These are phyloP conservation scores for Procambarus virginalis DNA, from an alignment of 1,140 invertebrate species.

Conservation along the genomic window DNA sequence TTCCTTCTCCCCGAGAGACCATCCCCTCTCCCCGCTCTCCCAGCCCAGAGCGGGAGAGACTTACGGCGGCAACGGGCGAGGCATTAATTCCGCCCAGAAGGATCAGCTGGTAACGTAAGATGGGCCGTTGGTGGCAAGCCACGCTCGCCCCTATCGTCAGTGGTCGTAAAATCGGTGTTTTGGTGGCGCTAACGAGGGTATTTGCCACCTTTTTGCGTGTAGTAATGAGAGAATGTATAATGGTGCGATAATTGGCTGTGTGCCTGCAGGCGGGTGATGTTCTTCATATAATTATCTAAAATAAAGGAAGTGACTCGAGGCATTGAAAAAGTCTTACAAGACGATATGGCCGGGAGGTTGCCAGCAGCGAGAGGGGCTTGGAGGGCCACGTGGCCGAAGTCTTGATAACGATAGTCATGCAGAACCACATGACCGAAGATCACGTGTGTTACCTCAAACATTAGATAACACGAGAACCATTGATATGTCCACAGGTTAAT, in stretches of 20 bases:
- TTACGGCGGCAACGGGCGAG: not conserved
- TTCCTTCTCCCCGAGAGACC: no score
- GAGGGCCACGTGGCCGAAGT: no score
- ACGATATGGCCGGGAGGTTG: no score
- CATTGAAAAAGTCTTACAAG: no score
- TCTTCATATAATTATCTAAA: not conserved
- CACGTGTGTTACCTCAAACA: no score
- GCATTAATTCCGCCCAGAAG: not conserved
- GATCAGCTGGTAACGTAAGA: not conserved
- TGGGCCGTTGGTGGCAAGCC: not conserved
- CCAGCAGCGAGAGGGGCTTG: no score
- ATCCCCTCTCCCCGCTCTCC: no score
- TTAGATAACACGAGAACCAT: no score
- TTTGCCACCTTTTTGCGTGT: not conserved
- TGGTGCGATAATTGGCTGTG: not conserved
- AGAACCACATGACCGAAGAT: no score
- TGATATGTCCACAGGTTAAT: no score
- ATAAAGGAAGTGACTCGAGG: not conserved
- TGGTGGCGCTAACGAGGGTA: not conserved
- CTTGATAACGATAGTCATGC: no score
- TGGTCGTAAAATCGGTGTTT: not conserved
- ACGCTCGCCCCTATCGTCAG: not conserved
- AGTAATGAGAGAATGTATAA: not conserved
- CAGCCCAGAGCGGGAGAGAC: not conserved
- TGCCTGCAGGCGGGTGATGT: not conserved